Conservation (phyloP, 2,888 invertebrate species). For the Hofmannophila pseudospretella region DNA sequence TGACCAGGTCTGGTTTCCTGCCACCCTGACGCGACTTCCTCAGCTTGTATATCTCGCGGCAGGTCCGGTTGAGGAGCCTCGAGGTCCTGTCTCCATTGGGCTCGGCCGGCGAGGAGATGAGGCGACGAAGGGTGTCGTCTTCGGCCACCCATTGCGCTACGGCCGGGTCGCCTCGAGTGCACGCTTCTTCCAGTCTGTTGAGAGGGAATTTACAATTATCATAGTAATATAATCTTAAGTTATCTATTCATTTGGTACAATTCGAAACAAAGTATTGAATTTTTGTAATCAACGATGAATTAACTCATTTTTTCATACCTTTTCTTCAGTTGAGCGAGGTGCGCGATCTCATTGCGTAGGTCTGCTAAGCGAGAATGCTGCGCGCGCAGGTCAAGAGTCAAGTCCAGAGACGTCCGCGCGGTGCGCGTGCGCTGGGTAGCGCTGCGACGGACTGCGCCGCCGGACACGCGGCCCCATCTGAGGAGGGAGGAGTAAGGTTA, state of each 20-base stretch:
- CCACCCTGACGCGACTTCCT: constrained; percentile 91
- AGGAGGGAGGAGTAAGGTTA: too few relatives aligned
- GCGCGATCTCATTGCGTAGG: constrained; percentile 88
- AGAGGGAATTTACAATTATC: background rate
- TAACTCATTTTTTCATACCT: too few relatives aligned
- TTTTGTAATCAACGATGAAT: too few relatives aligned
- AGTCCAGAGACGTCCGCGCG: constrained; percentile 92
- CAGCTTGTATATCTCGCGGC: constrained; percentile 93
- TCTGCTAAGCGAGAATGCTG: constrained; percentile 91
- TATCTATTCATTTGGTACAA: too few relatives aligned
- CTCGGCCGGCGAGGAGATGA: constrained; percentile 69
- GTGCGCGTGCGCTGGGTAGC: constrained; percentile 41
- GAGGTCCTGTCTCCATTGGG: constrained; percentile 85
- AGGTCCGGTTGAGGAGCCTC: constrained; percentile 90
- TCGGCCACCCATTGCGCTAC: constrained; percentile 92
- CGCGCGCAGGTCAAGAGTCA: constrained; percentile 94
- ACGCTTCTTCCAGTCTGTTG: constrained; percentile 87
- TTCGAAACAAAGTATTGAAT: too few relatives aligned
- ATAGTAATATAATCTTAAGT: too few relatives aligned
- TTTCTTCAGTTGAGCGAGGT: constrained; percentile 89
- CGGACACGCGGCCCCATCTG: constrained; percentile 54
- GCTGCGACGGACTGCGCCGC: constrained; percentile 17
- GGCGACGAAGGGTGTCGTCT: constrained; percentile 89
- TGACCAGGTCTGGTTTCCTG: constrained; percentile 93
- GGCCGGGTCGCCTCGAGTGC: constrained; percentile 88